phyloP scores from a whole-genome alignment of 1,140 invertebrate genomes.

The Trachymyrmex cornetzi region DNA sequence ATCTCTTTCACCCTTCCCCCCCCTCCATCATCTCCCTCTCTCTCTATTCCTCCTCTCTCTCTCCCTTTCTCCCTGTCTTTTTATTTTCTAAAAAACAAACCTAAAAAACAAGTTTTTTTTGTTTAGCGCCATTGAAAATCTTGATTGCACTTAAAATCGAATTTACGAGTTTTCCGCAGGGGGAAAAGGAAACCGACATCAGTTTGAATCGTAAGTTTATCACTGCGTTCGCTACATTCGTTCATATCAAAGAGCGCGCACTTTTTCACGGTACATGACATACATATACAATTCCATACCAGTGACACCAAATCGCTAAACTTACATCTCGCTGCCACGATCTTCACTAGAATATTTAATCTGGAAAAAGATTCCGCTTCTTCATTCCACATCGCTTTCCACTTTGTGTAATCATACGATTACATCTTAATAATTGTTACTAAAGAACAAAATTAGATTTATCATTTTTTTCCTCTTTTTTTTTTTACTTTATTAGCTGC shows the following conservation, averaged over 20 bases:
- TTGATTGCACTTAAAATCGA: slow-evolving; percentile 1
- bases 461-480: background rate
- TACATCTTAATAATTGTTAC: background rate
- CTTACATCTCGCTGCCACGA: background rate
- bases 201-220: slow-evolving; percentile 56
- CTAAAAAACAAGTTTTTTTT: too few species aligned
- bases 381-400: slow-evolving; percentile 1
- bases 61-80: background rate
- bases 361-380: background rate
- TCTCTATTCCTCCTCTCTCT: too few species aligned
- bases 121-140: background rate
- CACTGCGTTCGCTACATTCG: slow-evolving; percentile 21
- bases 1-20: background rate
- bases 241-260: background rate
- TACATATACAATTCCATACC: background rate
- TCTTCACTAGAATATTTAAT: slow-evolving; percentile 13
- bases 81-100: background rate
- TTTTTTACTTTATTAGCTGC: background rate
- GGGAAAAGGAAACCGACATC: slow-evolving; percentile 27
- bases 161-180: slow-evolving; percentile 6
- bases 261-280: background rate
- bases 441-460: background rate
- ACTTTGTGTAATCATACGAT: background rate
- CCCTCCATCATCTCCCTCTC: background rate
- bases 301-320: background rate